Base-by-base conservation (phyloP, 2,797 vertebrate species). In the Pipistrellus pipistrellus region DNA sequence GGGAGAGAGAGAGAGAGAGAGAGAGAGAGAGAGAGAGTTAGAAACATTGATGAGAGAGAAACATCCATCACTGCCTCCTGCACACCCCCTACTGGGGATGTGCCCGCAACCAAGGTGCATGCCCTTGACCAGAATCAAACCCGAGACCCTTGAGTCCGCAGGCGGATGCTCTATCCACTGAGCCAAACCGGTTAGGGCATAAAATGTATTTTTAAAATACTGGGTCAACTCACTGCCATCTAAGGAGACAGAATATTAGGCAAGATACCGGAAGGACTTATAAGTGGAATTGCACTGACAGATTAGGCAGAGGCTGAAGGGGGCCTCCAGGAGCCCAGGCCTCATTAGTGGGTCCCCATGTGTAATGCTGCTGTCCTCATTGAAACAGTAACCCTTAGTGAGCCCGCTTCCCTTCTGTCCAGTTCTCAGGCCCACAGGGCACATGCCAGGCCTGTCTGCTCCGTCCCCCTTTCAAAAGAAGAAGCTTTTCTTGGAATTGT, bases 201-300 rank as follows among this genome's bases (percentile, higher is more conserved):
- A 69, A 69, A 75, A 48, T 71, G 53, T 21, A 32, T 55, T 27
- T n/a, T 72, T 93, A 46, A 90, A 93, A 87, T 83, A 73, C 27
- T 2, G 20, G 11, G 11, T 64, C 57, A 48, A 66, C 77, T 66
- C 20, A 76, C 27, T 93, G 46, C 12, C 21, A 10, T 59, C 53
- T n/a, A 64, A 91, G 35, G 66, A 32, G 6, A 87, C 30, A 75
- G 20, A 35, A 25, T 46, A 78, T 30, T 41, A 38, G n/a, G 8
- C 13, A 59, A 48, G 46, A 41, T 62, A 66, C 32, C 46, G 41
- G n/a, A 48, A 48, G 64, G 83, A 73, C 15, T 32, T 38, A 12
- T 1, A 38, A 35, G 32, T 48, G 68, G 92, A 76, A 81, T 32
- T 62, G 13, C 68, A 69, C 3, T 69, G 69, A 77, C 14, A 32